A percentile compares a stretch with the other conserved stretches of the same genome.
Evolutionary conservation across 1,140 invertebrate species (phyloP).

Genomic region (Neomicropteryx cornuta): DNA sequence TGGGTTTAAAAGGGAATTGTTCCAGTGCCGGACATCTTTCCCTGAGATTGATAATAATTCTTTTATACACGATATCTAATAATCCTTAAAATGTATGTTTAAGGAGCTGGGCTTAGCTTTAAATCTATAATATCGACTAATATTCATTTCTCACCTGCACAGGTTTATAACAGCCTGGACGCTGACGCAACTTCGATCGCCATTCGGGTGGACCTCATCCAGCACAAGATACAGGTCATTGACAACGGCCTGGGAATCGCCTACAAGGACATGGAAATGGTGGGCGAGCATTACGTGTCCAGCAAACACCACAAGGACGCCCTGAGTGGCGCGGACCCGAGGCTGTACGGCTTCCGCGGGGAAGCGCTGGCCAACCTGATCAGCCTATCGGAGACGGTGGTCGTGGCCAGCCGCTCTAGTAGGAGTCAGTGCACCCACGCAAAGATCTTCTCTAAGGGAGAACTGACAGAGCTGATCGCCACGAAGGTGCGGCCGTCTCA

Average conservation of each 20-base stretch:
- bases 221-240: constrained; percentile 44
- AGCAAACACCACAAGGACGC: too few relatives aligned
- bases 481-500: too few relatives aligned
- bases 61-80: too few relatives aligned
- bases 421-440: constrained; percentile 25
- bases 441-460: constrained; percentile 33
- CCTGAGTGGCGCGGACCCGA: too few relatives aligned
- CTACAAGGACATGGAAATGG: constrained; percentile 29
- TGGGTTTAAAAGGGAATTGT: too few relatives aligned
- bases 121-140: too few relatives aligned
- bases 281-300: constrained; percentile 44
- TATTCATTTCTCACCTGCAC: constrained; percentile 12
- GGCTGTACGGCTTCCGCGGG: constrained; percentile 46
- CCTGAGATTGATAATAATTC: too few relatives aligned
- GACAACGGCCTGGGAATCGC: constrained; percentile 48
- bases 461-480: too few relatives aligned
- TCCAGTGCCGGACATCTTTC: too few relatives aligned
- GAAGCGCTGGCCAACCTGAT: constrained; percentile 48
- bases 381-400: constrained; percentile 33
- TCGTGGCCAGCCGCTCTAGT: constrained; percentile 32
- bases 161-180: constrained; percentile 46
- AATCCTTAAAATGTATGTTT: too few relatives aligned
- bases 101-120: too few relatives aligned
- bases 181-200: constrained; percentile 43
- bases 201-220: constrained; percentile 39